These are phyloP conservation scores for Ramazzottius varieornatus DNA, from an alignment of 2,888 invertebrate genomes.

Conservation along the genomic window DNA sequence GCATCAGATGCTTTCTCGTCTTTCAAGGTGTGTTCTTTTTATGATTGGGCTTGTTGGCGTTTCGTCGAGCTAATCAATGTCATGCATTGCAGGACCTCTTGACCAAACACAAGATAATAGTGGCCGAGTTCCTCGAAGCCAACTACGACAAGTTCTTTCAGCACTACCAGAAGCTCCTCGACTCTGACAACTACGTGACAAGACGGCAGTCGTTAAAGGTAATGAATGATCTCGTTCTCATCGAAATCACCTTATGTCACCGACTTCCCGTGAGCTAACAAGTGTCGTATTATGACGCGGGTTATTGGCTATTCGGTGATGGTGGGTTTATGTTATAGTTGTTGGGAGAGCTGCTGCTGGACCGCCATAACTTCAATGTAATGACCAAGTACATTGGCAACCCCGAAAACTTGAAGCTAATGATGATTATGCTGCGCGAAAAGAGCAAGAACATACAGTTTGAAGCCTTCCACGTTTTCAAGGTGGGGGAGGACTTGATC, in stretches of 20 bases:
- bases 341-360: constrained; percentile 78
- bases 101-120: constrained; percentile 36
- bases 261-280: too few relatives aligned
- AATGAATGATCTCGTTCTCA: too few relatives aligned
- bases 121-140: constrained; percentile 90
- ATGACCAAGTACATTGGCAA: constrained; percentile 78
- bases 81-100: constrained; percentile 25
- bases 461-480: constrained; percentile 99
- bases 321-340: constrained; percentile 26
- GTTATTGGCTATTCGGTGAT: not conserved
- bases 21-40: constrained; percentile 52
- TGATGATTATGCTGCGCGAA: constrained; percentile 99
- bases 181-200: constrained; percentile 98
- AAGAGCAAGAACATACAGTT: constrained; percentile 98
- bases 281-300: constrained; percentile 5
- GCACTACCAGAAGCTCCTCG: constrained; percentile 81
- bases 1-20: constrained; percentile 99
- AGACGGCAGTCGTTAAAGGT: constrained; percentile 84
- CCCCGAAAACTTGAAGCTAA: constrained; percentile 93
- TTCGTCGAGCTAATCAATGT: not conserved
- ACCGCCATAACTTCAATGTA: constrained; percentile 94
- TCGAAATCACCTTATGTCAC: too few relatives aligned
- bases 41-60: not conserved
- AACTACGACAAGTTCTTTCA: constrained; percentile 96
- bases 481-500: constrained; percentile 33